Percentiles rank a stretch among this genome's conserved stretches.
Evolutionary conservation across 2,888 invertebrate genomes (phyloP).

Genomic region (Isoperla grammatica): DNA sequence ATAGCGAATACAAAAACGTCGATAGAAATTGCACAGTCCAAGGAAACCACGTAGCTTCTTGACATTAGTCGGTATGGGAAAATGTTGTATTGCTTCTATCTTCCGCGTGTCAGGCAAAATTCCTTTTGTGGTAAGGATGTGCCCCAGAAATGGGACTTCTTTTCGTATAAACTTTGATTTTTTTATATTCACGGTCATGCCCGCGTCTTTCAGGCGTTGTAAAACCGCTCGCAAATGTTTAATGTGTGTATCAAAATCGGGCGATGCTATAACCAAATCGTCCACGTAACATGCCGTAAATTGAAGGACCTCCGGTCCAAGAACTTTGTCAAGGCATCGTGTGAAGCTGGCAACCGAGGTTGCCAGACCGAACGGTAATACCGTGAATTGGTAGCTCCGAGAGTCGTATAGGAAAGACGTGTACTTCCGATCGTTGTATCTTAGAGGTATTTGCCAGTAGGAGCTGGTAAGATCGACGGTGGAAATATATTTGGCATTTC

Average conservation of each 20-base stretch:
- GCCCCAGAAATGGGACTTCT: neutral
- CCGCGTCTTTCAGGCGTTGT: conserved; percentile 27
- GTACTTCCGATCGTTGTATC: conserved; percentile 28
- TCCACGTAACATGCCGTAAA: conserved; percentile 34
- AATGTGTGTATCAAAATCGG: conserved; percentile 31
- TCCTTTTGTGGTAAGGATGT: neutral
- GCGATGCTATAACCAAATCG: conserved; percentile 36
- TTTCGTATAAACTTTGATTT: conserved; percentile 33
- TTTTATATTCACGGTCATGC: conserved; percentile 33
- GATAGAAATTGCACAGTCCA: neutral
- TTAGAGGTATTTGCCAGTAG: conserved; percentile 35
- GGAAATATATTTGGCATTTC: conserved; percentile 30
- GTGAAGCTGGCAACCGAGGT: conserved; percentile 35
- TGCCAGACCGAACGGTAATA: conserved; percentile 36
- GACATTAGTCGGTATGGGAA: neutral
- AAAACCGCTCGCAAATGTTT: conserved; percentile 32
- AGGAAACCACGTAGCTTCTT: neutral
- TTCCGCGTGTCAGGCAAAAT: neutral
- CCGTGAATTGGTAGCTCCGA: conserved; percentile 34
- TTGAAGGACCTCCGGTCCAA: conserved; percentile 33
- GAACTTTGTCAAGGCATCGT: conserved; percentile 29
- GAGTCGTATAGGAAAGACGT: conserved; percentile 33
- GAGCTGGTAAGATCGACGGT: conserved; percentile 34
- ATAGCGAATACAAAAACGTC: neutral
- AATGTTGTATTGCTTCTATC: neutral